These are phyloP conservation scores for Imbricaverruca yamaguchii DNA, from an alignment of 2,888 invertebrate genomes.

Conservation along the genomic window DNA sequence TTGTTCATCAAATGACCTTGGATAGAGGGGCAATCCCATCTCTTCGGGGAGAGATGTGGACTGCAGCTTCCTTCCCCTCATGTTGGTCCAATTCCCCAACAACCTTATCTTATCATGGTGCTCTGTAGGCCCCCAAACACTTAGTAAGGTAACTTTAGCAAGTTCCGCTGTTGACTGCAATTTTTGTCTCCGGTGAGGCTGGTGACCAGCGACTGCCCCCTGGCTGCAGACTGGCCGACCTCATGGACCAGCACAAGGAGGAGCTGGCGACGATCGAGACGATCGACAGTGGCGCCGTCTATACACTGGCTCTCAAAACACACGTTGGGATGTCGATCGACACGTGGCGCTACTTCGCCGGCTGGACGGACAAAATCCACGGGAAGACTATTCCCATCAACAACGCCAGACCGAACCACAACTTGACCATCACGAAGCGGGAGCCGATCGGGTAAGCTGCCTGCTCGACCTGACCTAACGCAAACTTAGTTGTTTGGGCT, in stretches of 20 bases:
- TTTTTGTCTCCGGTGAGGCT: not conserved
- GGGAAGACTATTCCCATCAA: conserved; percentile 85
- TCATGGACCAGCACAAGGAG: conserved; percentile 91
- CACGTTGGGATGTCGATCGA: conserved; percentile 98
- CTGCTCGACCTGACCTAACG: no score
- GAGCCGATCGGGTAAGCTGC: conserved; percentile 72
- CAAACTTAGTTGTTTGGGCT: no score
- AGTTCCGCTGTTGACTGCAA: not conserved
- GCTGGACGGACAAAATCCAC: conserved; percentile 94
- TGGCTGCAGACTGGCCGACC: conserved; percentile 66
- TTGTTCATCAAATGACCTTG: no score
- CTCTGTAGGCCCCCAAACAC: no score
- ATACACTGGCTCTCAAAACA: conserved; percentile 90
- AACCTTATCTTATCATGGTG: no score
- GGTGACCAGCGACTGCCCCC: no score
- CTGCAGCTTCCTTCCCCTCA: no score
- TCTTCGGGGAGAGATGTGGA: no score
- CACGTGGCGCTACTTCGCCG: conserved; percentile 93
- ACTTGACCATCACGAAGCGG: conserved; percentile 75
- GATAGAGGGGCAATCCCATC: no score
- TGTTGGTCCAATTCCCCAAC: no score
- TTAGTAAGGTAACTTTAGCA: no score
- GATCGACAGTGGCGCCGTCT: conserved; percentile 92
- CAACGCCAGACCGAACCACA: conserved; percentile 83
- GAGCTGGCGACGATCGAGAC: conserved; percentile 91